phyloP scores from a whole-genome alignment of 2,113 vertebrate species.

The Xyliphius kryptos region DNA sequence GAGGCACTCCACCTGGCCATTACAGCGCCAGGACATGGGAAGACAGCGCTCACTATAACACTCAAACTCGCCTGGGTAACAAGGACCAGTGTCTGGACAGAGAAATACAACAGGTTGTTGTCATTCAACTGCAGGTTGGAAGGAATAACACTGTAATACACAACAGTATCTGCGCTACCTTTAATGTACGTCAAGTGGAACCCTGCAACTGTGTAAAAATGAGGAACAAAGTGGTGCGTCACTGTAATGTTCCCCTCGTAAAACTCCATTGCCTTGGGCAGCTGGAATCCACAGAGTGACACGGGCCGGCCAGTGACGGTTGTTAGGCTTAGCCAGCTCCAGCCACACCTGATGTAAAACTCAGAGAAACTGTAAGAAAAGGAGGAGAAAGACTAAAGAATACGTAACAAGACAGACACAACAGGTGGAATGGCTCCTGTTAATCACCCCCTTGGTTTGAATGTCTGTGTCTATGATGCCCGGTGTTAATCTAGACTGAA shows the following conservation, averaged over 20 bases:
- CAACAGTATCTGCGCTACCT: conserved; percentile 47
- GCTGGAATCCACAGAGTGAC: conserved; percentile 57
- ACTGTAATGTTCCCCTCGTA: conserved; percentile 64
- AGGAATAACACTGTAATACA: too few species aligned
- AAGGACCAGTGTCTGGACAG: conserved; percentile 48
- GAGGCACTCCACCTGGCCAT: conserved; percentile 69
- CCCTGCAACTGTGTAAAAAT: conserved; percentile 51
- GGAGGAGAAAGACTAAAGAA: background rate
- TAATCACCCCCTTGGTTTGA: too few species aligned
- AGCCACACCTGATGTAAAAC: conserved; percentile 55
- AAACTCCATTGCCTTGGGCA: conserved; percentile 58
- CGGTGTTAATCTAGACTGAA: too few species aligned
- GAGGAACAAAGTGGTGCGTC: conserved; percentile 59
- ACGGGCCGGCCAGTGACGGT: conserved; percentile 48
- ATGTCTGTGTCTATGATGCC: too few species aligned
- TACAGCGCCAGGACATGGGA: conserved; percentile 68
- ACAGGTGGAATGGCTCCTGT: too few species aligned
- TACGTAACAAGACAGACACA: background rate
- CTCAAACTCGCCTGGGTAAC: conserved; percentile 48
- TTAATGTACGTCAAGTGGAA: conserved; percentile 62
- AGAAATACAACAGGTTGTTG: too few species aligned
- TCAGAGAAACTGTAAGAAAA: conserved; percentile 57
- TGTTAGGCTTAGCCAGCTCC: conserved; percentile 59
- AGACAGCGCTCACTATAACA: conserved; percentile 63
- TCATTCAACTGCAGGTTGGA: too few species aligned